These are phyloP conservation scores for Meganola albula DNA, from an alignment of 2,888 invertebrate genomes.

Conservation along the genomic window DNA sequence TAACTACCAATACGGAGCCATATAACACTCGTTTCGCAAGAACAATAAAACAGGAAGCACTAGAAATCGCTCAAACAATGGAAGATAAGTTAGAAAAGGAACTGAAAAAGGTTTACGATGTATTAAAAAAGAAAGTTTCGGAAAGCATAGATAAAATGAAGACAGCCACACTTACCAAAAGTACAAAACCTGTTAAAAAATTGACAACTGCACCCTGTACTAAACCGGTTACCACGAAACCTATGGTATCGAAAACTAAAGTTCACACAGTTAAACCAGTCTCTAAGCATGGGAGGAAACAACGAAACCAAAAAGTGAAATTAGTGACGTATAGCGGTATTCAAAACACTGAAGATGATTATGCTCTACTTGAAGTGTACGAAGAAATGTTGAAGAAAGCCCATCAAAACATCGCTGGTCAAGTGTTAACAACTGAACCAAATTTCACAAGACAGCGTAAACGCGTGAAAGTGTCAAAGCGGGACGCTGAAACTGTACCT, in stretches of 20 bases:
- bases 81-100: slow-evolving; percentile 39
- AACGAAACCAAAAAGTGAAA: neutral
- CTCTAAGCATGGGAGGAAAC: too few relatives aligned
- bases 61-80: slow-evolving; percentile 32
- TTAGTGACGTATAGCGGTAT: too few relatives aligned
- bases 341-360: slow-evolving; percentile 45
- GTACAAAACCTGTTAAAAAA: too few relatives aligned
- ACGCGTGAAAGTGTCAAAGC: slow-evolving; percentile 23
- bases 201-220: too few relatives aligned
- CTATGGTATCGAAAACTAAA: too few relatives aligned
- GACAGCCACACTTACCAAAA: slow-evolving; percentile 16
- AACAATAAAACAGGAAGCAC: slow-evolving; percentile 33
- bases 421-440: slow-evolving; percentile 28
- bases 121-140: slow-evolving; percentile 41
- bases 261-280: too few relatives aligned
- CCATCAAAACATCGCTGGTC: slow-evolving; percentile 32
- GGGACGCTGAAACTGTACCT: slow-evolving; percentile 29
- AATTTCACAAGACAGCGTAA: slow-evolving; percentile 14
- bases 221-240: neutral
- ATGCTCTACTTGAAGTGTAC: slow-evolving; percentile 39
- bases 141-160: slow-evolving; percentile 31
- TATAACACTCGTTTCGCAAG: slow-evolving; percentile 24
- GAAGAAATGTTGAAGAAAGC: slow-evolving; percentile 46
- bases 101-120: slow-evolving; percentile 37
- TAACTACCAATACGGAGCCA: slow-evolving; percentile 9